Evolutionary conservation across 2,888 invertebrate genomes (phyloP).

Genomic region (Aleiodes testaceus): DNA sequence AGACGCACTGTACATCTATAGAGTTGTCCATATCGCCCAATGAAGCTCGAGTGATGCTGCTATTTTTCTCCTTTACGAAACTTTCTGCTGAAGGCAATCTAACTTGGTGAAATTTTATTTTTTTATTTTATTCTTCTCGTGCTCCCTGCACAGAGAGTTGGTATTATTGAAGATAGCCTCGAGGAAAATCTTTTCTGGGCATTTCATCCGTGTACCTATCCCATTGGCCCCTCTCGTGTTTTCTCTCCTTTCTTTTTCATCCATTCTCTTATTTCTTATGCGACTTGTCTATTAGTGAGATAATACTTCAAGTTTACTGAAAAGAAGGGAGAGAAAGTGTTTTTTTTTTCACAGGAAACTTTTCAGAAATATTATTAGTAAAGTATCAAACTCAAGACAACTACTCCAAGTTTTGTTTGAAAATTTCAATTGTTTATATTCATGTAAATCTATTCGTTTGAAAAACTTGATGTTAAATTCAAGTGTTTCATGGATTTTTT

Average conservation of each 20-base stretch:
- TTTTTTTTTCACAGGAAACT: neutral
- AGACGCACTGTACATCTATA: conserved; percentile 21
- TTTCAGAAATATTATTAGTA: too few relatives aligned
- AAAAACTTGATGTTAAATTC: too few relatives aligned
- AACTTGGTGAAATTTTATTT: conserved; percentile 49
- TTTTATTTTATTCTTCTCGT: conserved; percentile 31
- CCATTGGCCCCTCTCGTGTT: too few relatives aligned
- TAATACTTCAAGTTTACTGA: too few relatives aligned
- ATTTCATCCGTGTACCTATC: conserved; percentile 1
- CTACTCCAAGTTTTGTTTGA: too few relatives aligned
- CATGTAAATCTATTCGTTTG: too few relatives aligned
- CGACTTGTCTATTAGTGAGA: too few relatives aligned
- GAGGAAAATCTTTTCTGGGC: conserved; percentile 17
- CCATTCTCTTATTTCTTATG: neutral
- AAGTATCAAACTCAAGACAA: too few relatives aligned
- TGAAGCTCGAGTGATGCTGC: conserved; percentile 38
- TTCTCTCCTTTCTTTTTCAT: neutral
- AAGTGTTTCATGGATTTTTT: too few relatives aligned
- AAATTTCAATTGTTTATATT: too few relatives aligned
- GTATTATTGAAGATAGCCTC: conserved; percentile 46
- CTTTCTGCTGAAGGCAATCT: conserved; percentile 50
- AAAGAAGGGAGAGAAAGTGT: too few relatives aligned
- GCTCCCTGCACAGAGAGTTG: conserved; percentile 16
- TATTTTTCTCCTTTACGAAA: conserved; percentile 49
- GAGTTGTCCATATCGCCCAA: conserved; percentile 35